Percentiles rank a stretch among this genome's conserved stretches.
These are phyloP conservation scores for Odontocolon sp. DNA, from an alignment of 2,888 invertebrate genomes.

Conservation along the genomic window DNA sequence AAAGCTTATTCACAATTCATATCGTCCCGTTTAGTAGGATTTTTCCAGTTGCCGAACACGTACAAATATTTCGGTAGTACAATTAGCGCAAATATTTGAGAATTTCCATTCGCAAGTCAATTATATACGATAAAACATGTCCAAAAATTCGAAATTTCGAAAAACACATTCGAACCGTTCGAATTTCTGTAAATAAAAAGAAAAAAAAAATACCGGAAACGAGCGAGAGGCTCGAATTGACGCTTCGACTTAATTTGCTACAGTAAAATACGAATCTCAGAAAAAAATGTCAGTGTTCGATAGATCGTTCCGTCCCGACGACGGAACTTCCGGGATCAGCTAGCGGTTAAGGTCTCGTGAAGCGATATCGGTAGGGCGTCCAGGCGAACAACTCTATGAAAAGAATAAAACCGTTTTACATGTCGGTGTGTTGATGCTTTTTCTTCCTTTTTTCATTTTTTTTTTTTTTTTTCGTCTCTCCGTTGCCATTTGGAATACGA, in stretches of 20 bases:
- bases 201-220: neutral
- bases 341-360: slow-evolving; percentile 77
- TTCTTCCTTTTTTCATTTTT: neutral
- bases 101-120: neutral
- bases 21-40: too few relatives aligned
- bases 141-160: neutral
- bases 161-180: neutral
- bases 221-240: slow-evolving; percentile 13
- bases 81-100: neutral
- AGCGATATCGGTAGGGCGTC: slow-evolving; percentile 79
- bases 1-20: too few relatives aligned
- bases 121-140: neutral
- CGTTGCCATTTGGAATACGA: neutral
- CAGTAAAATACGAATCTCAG: slow-evolving; percentile 2
- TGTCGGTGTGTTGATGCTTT: neutral
- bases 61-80: neutral
- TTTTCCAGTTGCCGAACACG: neutral
- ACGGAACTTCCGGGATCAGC: slow-evolving; percentile 62
- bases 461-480: neutral
- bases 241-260: slow-evolving; percentile 31
- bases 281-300: slow-evolving; percentile 49
- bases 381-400: slow-evolving; percentile 79
- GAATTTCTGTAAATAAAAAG: neutral
- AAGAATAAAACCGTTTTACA: slow-evolving; percentile 68
- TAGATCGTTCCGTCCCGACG: slow-evolving; percentile 37